Evolutionary conservation across 2,888 invertebrate genomes (phyloP).

Genomic region (Drosophila ezoana): DNA sequence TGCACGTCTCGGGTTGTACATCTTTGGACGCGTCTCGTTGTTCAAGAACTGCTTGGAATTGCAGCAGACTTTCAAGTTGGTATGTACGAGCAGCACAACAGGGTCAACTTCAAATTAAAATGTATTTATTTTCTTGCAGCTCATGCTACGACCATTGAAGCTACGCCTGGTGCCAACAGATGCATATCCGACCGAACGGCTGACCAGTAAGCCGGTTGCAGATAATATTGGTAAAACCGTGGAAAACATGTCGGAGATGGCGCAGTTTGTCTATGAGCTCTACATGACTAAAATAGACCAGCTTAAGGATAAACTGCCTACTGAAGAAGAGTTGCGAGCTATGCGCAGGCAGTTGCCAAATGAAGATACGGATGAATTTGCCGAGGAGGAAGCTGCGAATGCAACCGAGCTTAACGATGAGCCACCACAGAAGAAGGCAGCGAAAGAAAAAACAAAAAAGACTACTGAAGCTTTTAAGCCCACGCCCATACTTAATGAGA

Average conservation of each 20-base stretch:
- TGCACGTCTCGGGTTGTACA: conserved; percentile 97
- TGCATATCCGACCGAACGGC: conserved; percentile 90
- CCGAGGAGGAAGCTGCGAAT: neutral
- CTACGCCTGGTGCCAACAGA: conserved; percentile 93
- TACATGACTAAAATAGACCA: conserved; percentile 91
- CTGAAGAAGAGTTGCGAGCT: conserved; percentile 66
- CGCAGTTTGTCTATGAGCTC: conserved; percentile 96
- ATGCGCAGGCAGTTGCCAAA: conserved; percentile 85
- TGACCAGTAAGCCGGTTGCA: conserved; percentile 84
- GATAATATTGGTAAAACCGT: conserved; percentile 79
- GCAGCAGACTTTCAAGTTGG: conserved; percentile 96
- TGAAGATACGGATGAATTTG: conserved; percentile 79
- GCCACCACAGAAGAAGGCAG: conserved; percentile 53
- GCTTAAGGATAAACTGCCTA: conserved; percentile 85
- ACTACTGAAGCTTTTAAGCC: conserved; percentile 76
- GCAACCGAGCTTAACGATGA: conserved; percentile 39
- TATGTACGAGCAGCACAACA: conserved; percentile 77
- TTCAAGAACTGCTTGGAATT: conserved; percentile 99
- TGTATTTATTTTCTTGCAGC: conserved; percentile 85
- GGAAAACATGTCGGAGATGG: conserved; percentile 94
- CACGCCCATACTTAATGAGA: conserved; percentile 86
- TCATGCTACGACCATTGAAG: conserved; percentile 92
- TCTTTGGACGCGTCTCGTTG: conserved; percentile 96
- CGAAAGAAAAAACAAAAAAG: conserved; percentile 47
- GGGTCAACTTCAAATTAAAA: neutral